Conservation (phyloP, 2,797 vertebrate genomes). For the Brachyalestes nurse region DNA sequence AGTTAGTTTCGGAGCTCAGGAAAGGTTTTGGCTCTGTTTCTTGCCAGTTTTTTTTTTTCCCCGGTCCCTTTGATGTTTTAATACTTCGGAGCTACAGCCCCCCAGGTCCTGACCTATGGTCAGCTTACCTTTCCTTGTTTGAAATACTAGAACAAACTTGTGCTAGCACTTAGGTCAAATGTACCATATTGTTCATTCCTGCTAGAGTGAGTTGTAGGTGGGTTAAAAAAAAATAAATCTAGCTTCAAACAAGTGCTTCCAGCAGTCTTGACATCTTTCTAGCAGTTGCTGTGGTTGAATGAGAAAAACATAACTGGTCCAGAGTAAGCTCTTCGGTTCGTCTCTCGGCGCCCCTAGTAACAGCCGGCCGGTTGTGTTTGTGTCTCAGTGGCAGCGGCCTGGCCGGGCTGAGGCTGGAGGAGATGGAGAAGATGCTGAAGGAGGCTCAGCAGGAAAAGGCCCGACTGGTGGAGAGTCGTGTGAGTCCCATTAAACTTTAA, state of each 20-base stretch:
- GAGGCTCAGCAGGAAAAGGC: slow-evolving; percentile 94
- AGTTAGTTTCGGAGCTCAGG: slow-evolving; percentile 27
- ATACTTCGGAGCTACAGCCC: slow-evolving; percentile 28
- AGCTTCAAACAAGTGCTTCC: background rate
- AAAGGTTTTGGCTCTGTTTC: slow-evolving; percentile 25
- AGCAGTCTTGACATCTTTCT: background rate
- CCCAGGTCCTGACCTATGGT: slow-evolving; percentile 19
- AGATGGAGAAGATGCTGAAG: slow-evolving; percentile 97
- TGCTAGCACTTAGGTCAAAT: slow-evolving; percentile 20
- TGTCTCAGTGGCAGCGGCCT: slow-evolving; percentile 76
- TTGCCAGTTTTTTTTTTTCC: slow-evolving; percentile 21
- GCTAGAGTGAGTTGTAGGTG: slow-evolving; percentile 1
- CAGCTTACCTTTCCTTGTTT: slow-evolving; percentile 25
- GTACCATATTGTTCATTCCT: background rate
- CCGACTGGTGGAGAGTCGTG: slow-evolving; percentile 89
- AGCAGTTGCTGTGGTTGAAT: background rate
- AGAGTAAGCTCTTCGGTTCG: background rate
- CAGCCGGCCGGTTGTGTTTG: slow-evolving; percentile 39
- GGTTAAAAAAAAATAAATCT: background rate
- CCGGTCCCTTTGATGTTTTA: slow-evolving; percentile 42
- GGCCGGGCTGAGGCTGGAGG: slow-evolving; percentile 89
- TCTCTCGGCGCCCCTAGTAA: slow-evolving; percentile 31
- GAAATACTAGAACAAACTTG: slow-evolving; percentile 14
- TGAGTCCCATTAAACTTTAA: slow-evolving; percentile 74
- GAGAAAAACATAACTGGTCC: background rate